Evolutionary conservation across 2,797 vertebrate genomes (phyloP).

Genomic region (Antennarius maculatus): DNA sequence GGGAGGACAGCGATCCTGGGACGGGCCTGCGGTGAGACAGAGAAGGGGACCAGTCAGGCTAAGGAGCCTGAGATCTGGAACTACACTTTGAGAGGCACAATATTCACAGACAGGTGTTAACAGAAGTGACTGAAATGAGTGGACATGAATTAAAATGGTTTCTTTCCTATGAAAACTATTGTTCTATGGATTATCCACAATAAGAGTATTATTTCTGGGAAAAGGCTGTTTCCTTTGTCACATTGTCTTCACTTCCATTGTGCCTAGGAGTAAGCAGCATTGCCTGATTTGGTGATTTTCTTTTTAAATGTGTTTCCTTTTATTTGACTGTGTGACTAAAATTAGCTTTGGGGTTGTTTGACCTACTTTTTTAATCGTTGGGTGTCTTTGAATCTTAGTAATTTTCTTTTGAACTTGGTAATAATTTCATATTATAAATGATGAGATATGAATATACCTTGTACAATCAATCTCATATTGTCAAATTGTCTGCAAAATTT

Average conservation of each 20-base stretch:
- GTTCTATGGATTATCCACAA: no score
- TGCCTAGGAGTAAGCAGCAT: neutral
- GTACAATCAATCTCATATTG: no score
- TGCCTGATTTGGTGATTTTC: neutral
- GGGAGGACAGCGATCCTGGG: conserved; percentile 81
- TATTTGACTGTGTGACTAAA: neutral
- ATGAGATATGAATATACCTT: no score
- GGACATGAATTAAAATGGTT: neutral
- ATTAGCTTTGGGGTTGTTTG: neutral
- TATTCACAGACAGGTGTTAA: conserved; percentile 36
- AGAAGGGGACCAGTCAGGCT: conserved; percentile 67
- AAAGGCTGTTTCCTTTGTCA: conserved; percentile 1
- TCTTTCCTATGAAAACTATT: no score
- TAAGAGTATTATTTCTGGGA: neutral
- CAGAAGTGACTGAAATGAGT: conserved; percentile 19
- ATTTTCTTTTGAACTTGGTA: neutral
- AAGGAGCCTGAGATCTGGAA: conserved; percentile 30
- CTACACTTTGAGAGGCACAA: conserved; percentile 57
- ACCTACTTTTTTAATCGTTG: neutral
- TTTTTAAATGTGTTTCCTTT: neutral
- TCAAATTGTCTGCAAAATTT: no score
- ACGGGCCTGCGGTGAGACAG: conserved; percentile 78
- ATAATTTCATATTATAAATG: neutral
- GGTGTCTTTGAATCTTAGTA: neutral
- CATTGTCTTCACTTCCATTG: neutral